Percentiles rank a stretch among this genome's conserved stretches.
phyloP scores from a whole-genome alignment of 2,113 vertebrate species.

The Xerus inauris region DNA sequence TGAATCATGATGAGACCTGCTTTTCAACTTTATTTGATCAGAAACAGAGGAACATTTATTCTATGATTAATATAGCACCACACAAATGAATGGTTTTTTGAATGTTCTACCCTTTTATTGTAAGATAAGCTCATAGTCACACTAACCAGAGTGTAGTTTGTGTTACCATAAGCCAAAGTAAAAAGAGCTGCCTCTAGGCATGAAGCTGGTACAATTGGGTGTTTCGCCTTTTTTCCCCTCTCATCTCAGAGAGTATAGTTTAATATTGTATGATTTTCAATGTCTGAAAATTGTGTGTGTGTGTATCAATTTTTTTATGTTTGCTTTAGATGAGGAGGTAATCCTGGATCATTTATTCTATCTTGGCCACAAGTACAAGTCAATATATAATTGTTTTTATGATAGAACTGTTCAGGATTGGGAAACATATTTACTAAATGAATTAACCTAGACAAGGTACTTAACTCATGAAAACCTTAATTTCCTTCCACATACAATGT shows the following conservation, averaged over 20 bases:
- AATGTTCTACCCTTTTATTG: not conserved
- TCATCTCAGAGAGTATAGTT: not conserved
- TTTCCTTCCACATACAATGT: constrained; percentile 22
- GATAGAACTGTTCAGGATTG: not conserved
- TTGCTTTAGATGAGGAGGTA: not conserved
- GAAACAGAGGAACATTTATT: not conserved
- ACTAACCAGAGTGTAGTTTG: too few species aligned
- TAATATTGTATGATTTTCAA: not conserved
- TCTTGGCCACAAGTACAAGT: not conserved
- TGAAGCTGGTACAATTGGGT: not conserved
- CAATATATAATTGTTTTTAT: constrained; percentile 11
- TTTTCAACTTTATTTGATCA: not conserved
- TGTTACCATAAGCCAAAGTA: too few species aligned
- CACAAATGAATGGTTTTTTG: not conserved
- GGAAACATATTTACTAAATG: not conserved
- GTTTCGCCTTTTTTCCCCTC: not conserved
- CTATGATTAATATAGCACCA: not conserved
- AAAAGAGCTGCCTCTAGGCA: not conserved
- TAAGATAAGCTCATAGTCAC: too few species aligned
- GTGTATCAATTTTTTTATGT: not conserved
- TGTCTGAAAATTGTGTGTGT: not conserved
- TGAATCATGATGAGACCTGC: not conserved
- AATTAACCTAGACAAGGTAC: not conserved
- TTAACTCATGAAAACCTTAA: not conserved
- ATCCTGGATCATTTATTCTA: not conserved